Evolutionary conservation across 2,113 vertebrate genomes (phyloP).

Genomic region (Daubentonia madagascariensis): DNA sequence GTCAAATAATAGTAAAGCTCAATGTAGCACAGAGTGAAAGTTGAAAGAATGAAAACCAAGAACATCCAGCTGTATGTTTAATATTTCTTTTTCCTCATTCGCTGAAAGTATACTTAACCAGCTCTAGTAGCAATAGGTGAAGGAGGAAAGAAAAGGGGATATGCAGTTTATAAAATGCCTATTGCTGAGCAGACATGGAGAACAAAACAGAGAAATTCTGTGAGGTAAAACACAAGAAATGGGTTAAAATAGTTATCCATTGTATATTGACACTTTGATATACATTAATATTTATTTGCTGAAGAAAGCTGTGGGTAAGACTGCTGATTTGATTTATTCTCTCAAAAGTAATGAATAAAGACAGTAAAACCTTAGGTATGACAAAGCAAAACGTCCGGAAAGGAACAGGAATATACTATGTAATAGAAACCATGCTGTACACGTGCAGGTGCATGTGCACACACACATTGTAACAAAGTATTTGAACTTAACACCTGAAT

Average conservation of each 20-base stretch:
- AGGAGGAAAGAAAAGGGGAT: background rate
- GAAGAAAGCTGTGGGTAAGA: background rate
- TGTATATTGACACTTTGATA: background rate
- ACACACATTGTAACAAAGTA: background rate
- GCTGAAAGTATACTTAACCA: background rate
- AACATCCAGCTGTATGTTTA: background rate
- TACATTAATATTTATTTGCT: background rate
- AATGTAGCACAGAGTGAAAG: background rate
- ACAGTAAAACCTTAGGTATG: background rate
- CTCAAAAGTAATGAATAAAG: background rate
- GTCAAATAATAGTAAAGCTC: background rate
- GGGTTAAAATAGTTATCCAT: background rate
- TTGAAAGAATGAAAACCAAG: background rate
- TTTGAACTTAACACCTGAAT: background rate
- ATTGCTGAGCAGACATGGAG: background rate
- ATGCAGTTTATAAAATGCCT: background rate
- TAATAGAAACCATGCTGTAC: background rate
- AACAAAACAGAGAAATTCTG: background rate
- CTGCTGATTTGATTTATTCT: slow-evolving; percentile 10
- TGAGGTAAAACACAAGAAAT: background rate
- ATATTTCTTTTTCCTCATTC: background rate
- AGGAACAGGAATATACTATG: background rate
- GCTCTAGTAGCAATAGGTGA: background rate
- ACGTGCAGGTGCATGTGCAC: background rate
- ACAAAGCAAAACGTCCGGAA: background rate